Evolutionary conservation across 53 echinoderm and acorn worm genomes (phyloP).

Genomic region (Hippasteria phrygiana): DNA sequence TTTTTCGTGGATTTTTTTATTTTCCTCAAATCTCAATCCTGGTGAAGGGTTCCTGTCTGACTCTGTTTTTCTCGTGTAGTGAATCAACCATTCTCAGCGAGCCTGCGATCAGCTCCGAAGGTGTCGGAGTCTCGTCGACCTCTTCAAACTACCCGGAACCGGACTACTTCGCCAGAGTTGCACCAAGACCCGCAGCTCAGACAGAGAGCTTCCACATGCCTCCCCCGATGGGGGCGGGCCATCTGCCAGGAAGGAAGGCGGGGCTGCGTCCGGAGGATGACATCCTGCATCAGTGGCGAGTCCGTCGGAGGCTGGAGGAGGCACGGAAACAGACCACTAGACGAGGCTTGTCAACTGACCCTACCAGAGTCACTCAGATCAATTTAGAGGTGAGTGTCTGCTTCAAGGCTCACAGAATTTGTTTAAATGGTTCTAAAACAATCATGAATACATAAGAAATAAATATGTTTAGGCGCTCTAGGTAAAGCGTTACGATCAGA

Average conservation of each 20-base stretch:
- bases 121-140: slow-evolving; percentile 76
- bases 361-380: not conserved
- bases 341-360: not conserved
- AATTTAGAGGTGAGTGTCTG: not conserved
- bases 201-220: slow-evolving; percentile 3
- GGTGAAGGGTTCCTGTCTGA: not conserved
- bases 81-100: slow-evolving; percentile 79
- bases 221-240: not conserved
- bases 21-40: not conserved
- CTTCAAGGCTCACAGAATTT: no score
- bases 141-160: slow-evolving; percentile 58
- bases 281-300: slow-evolving; percentile 95
- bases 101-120: slow-evolving; percentile 85
- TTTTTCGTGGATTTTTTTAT: not conserved
- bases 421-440: no score
- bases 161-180: slow-evolving; percentile 22
- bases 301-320: slow-evolving; percentile 79
- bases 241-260: not conserved
- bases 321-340: slow-evolving; percentile 63
- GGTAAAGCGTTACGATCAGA: no score
- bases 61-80: slow-evolving; percentile 46
- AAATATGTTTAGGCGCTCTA: no score
- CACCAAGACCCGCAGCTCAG: slow-evolving; percentile 9
- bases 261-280: slow-evolving; percentile 81
- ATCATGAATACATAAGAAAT: no score